A percentile compares a stretch with the other conserved stretches of the same genome.
Conservation (phyloP, 2,113 vertebrate genomes). For the Cyrtonyx montezumae region DNA sequence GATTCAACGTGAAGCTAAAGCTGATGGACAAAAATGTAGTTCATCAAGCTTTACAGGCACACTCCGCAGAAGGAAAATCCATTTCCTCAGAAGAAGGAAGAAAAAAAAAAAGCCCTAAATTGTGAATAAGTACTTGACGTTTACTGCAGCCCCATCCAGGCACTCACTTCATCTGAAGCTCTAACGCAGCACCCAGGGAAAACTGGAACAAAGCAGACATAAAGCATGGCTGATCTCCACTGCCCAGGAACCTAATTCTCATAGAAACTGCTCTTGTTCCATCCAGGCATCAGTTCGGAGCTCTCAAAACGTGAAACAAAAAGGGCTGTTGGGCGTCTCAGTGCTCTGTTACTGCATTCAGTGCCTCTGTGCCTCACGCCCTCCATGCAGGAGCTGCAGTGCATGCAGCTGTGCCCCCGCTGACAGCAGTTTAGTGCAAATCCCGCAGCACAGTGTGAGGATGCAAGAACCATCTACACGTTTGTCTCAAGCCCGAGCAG, state of each 20-base stretch:
- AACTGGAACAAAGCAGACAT: fast-evolving
- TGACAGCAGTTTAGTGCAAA: slow-evolving; percentile 35
- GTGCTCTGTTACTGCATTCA: fast-evolving
- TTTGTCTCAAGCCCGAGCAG: slow-evolving; percentile 94
- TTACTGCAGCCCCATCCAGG: not conserved
- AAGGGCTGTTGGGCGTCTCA: not conserved
- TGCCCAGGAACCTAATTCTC: not conserved
- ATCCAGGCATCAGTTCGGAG: not conserved
- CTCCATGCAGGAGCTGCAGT: fast-evolving
- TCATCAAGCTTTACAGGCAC: too few relatives aligned
- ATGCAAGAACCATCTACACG: slow-evolving; percentile 72
- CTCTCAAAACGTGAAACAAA: fast-evolving
- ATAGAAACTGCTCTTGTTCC: not conserved
- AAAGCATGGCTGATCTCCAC: not conserved
- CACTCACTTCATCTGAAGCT: not conserved
- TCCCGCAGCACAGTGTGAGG: not conserved
- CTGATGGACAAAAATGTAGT: not conserved
- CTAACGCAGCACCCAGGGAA: not conserved
- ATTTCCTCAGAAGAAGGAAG: not conserved
- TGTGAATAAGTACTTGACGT: too few relatives aligned
- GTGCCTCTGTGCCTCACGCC: not conserved
- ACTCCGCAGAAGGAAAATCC: not conserved
- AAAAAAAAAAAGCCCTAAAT: not conserved
- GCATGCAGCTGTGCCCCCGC: not conserved
- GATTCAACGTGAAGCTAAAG: not conserved